Percentiles rank a stretch among this genome's conserved stretches.
Conservation (phyloP, 2,888 invertebrate genomes). For the Ashinkailepas kermadecensis region DNA sequence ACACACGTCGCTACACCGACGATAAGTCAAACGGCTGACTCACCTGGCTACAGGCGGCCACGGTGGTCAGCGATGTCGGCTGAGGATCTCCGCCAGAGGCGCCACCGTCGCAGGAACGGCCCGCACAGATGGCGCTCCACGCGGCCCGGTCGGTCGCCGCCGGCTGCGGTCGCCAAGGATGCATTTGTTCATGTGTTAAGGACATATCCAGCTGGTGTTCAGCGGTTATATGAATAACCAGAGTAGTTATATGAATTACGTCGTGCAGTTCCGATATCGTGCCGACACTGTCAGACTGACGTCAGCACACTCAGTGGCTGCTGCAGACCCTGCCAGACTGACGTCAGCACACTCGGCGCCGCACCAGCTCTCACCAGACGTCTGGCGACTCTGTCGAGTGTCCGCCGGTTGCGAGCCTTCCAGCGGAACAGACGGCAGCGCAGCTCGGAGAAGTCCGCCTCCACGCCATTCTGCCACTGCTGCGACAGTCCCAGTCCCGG, state of each 20-base stretch:
- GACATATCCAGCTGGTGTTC: not conserved
- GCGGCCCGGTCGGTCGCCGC: not conserved
- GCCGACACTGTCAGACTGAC: not conserved
- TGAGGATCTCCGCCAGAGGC: not conserved
- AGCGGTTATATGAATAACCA: not conserved
- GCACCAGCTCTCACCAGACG: not conserved
- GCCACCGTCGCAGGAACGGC: not conserved
- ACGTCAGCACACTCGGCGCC: too few species aligned
- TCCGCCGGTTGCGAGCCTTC: conserved; percentile 47
- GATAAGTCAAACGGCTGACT: not conserved
- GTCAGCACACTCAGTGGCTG: not conserved
- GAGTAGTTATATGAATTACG: not conserved
- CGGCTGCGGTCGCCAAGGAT: not conserved
- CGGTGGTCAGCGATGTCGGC: not conserved
- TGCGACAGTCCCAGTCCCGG: not conserved
- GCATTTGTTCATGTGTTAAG: not conserved
- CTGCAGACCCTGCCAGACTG: too few species aligned
- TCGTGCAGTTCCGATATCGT: not conserved
- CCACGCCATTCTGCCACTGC: not conserved
- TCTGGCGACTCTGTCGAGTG: conserved; percentile 31
- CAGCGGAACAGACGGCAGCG: conserved; percentile 36
- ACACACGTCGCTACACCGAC: too few species aligned
- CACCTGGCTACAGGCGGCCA: not conserved
- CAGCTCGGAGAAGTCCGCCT: not conserved
- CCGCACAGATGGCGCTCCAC: not conserved